Base-by-base conservation (phyloP, 2,888 invertebrate genomes). In the Glaucopsyche alexis region DNA sequence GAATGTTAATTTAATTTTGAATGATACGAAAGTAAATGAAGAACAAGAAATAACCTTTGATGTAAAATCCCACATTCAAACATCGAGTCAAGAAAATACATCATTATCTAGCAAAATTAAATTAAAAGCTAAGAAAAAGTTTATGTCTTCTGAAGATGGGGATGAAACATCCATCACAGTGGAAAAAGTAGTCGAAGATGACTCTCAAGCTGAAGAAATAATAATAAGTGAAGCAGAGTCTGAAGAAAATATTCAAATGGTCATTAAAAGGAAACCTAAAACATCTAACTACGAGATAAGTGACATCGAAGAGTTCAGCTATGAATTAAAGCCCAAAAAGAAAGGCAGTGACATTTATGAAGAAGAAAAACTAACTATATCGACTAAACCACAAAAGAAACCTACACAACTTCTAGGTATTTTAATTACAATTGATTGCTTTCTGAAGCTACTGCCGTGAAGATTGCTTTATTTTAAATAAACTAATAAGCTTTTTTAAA, bases 41-140 rank as follows among this genome's bases (percentile, higher is more conserved):
- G 94, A 95, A 77, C 95, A 95, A 94, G 96, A 91, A 85, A 88
- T 94, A 47, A 85, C 80, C 75, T 93, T 88, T 80, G 91, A 93
- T 74, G 80, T 93, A 0, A 93, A 89, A 80, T 83, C 88, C 16
- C 84, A 84, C 78, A 80, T 80, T 42, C 89, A 90, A 49, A 87
- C 87, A 73, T 95, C 95, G 80, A 94, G 95, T 70, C 94, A 95
- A 84, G 96, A 96, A 91, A 95, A 96, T 82, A 91, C 96, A 76
- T 95, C 95, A 13, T 94, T 96, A 88, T 95, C 95, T 0, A 95
- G 96, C 77, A 95, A 95, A 86, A 95, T 96, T 40, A 95, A 94
- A 85, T 81, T 96, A 49, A 95, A 95, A 82, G 94, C 95, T 76
- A 94, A 93, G 82, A 94, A 94, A 79, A 94, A 94, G 73, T 87